phyloP scores from a whole-genome alignment of 2,888 invertebrate species.

The Meteorus cinctellus region DNA sequence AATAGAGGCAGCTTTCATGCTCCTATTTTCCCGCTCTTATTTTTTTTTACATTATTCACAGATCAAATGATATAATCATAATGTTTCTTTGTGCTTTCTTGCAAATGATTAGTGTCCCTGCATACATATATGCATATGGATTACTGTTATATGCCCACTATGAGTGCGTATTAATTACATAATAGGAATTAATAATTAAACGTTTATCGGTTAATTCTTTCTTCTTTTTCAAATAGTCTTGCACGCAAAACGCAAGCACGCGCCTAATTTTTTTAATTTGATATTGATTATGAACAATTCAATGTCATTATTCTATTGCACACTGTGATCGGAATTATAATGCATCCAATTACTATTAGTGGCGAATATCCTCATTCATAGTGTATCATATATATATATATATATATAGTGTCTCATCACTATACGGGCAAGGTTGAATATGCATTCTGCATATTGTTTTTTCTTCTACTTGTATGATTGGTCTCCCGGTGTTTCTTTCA shows the following conservation, averaged over 20 bases:
- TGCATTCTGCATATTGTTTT: background rate
- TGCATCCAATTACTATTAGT: background rate
- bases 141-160: constrained; percentile 27
- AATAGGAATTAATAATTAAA: constrained; percentile 36
- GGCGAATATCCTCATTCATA: background rate
- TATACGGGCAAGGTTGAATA: background rate
- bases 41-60: constrained; percentile 38
- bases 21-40: constrained; percentile 27
- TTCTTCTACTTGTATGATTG: background rate
- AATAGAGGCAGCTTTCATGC: background rate
- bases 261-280: background rate
- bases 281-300: constrained; percentile 20
- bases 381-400: constrained; percentile 11
- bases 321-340: background rate
- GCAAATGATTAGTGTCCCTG: constrained; percentile 15
- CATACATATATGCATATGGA: constrained; percentile 1
- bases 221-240: constrained; percentile 9
- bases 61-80: constrained; percentile 22
- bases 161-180: constrained; percentile 21
- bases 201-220: constrained; percentile 8
- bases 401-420: constrained; percentile 36
- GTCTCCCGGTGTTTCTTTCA: background rate
- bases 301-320: background rate
- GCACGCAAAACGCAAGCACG: constrained; percentile 26
- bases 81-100: constrained; percentile 21